These are phyloP conservation scores for Orestias chungarensis DNA, from an alignment of 2,797 vertebrate genomes.

Conservation along the genomic window DNA sequence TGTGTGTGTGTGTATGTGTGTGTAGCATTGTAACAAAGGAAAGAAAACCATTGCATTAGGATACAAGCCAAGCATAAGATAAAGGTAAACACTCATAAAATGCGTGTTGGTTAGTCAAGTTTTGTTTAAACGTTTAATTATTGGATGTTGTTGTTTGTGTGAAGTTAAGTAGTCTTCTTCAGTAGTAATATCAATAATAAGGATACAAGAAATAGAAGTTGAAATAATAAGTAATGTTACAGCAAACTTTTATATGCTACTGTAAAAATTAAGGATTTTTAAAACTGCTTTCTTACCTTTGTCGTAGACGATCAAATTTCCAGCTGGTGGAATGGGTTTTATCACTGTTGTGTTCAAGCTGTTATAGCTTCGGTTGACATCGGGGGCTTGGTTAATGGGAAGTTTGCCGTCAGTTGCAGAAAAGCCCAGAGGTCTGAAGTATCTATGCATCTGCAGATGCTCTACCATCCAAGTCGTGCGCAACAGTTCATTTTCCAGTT, in stretches of 20 bases:
- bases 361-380: constrained; percentile 23
- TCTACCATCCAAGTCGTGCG: constrained; percentile 82
- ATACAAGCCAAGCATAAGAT: background rate
- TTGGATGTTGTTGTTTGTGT: background rate
- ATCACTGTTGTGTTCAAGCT: constrained; percentile 32
- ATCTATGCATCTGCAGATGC: constrained; percentile 80
- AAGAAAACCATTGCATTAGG: background rate
- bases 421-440: constrained; percentile 61
- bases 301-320: constrained; percentile 86
- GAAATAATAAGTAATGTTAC: too few relatives aligned
- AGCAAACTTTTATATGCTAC: too few relatives aligned
- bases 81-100: background rate
- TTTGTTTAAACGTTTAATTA: background rate
- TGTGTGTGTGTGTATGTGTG: too few relatives aligned
- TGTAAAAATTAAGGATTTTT: background rate
- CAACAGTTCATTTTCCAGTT: constrained; percentile 81
- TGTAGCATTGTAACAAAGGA: background rate
- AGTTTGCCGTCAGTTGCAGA: background rate
- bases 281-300: constrained; percentile 76
- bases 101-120: background rate
- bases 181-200: background rate
- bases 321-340: constrained; percentile 73
- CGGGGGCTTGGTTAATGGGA: background rate
- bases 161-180: background rate
- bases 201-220: too few relatives aligned